Base-by-base conservation (phyloP, 2,888 invertebrate species). In the Melipona beecheii region DNA sequence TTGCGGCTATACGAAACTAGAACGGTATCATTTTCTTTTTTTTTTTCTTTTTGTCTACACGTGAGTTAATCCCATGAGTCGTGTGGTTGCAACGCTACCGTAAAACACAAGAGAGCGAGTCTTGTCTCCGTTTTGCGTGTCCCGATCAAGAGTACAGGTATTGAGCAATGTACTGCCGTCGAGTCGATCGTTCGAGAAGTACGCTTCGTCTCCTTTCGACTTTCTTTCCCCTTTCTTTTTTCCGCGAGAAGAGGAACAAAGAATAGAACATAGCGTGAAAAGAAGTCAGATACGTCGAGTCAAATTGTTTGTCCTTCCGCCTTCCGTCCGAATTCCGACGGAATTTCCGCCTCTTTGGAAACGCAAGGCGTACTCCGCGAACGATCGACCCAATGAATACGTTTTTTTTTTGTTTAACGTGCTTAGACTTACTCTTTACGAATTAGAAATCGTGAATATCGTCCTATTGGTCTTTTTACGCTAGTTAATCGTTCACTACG, bases 401-500 rank as follows among this genome's bases (percentile, higher is more conserved):
- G 9, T 64, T 31, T 31, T 31, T 31, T 31, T 31, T 4, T 31
- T 31, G 68, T 83, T 83, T 84, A 85, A 83, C 85, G 68, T 69
- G 76, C 76, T 43, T 85, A 89, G 82, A 88, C 87, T 89, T 89
- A 89, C 83, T 87, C 84, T 78, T 78, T 87, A 86, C 74, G 83
- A 84, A 84, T 89, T 89, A 89, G 80, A 89, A 89, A 87, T 89
- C 82, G 87, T 86, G 78, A 84, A 81, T 89, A 89, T 87, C 81
- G 69, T 89, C 68, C 89, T 89, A 89, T 89, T 89, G 89, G 89
- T 89, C 89, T 83, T 89, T 89, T 86, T 43, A 36, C 81, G 74
- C 89, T 89, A 89, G 78, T 86, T 89, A 84, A 87, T 79, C 75
- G 69, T 88, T 82, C 82, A 70, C 86, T 89, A 89, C 81, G 72